Evolutionary conservation across 2,888 invertebrate species (phyloP).

Genomic region (Tholera decimalis): DNA sequence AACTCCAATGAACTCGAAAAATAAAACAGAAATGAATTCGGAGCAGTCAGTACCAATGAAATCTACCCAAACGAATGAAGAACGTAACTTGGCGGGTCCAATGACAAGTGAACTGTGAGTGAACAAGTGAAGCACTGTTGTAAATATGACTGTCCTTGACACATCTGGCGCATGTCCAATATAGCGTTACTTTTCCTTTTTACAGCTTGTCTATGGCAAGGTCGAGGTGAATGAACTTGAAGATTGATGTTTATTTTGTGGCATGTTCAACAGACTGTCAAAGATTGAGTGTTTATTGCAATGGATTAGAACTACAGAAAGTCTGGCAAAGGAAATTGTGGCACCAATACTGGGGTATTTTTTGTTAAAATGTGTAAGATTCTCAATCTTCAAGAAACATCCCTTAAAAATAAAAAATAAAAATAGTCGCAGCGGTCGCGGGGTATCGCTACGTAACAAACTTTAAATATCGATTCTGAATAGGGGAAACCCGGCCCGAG

Average conservation of each 20-base stretch:
- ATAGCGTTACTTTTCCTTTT: conserved; percentile 45
- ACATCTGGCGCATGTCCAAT: conserved; percentile 59
- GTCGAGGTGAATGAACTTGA: conserved; percentile 46
- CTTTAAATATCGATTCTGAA: too few species aligned
- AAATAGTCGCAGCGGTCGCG: too few species aligned
- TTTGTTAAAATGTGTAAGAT: too few species aligned
- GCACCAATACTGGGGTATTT: too few species aligned
- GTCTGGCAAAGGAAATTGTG: conserved; percentile 13
- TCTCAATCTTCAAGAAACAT: too few species aligned
- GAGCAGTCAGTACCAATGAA: conserved; percentile 19
- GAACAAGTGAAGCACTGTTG: conserved; percentile 23
- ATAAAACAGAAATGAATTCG: not conserved
- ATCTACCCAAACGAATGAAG: conserved; percentile 27
- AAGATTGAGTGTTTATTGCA: conserved; percentile 3
- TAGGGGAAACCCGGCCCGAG: too few species aligned
- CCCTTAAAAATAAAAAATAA: too few species aligned
- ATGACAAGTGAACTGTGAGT: conserved; percentile 13
- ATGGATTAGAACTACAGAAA: not conserved
- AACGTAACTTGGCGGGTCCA: conserved; percentile 29
- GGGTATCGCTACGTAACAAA: too few species aligned
- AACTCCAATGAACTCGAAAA: conserved; percentile 15
- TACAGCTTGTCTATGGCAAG: conserved; percentile 38
- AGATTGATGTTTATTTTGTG: conserved; percentile 40
- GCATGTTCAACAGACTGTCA: conserved; percentile 24
- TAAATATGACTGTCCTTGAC: conserved; percentile 61